Percentiles rank a stretch among this genome's conserved stretches.
phyloP scores from a whole-genome alignment of 2,797 vertebrate species.

The Cyprinella venusta region DNA sequence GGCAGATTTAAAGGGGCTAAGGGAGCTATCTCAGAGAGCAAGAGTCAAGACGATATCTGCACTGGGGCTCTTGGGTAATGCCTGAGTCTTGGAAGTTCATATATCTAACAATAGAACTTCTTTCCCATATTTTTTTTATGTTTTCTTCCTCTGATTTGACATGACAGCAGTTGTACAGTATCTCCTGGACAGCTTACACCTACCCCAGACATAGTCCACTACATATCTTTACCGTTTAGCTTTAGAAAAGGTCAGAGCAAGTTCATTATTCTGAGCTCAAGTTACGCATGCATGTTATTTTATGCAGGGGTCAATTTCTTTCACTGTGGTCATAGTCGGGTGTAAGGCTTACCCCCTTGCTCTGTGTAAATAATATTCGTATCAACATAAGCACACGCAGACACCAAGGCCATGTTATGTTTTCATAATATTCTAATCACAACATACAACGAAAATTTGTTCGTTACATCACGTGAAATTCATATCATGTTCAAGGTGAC shows the following conservation, averaged over 20 bases:
- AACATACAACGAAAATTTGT: slow-evolving; percentile 39
- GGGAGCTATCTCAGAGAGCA: slow-evolving; percentile 18
- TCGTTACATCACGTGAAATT: slow-evolving; percentile 20
- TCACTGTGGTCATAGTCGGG: slow-evolving; percentile 13
- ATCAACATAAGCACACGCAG: slow-evolving; percentile 32
- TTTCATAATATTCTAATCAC: slow-evolving; percentile 41
- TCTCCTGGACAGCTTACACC: slow-evolving; percentile 7
- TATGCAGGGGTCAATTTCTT: slow-evolving; percentile 73
- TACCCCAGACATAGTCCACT: slow-evolving; percentile 26
- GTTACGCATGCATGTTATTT: slow-evolving; percentile 72
- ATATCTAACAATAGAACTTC: slow-evolving; percentile 28
- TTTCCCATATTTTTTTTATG: not conserved
- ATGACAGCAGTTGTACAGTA: not conserved
- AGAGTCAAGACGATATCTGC: slow-evolving; percentile 30
- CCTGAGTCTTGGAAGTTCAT: slow-evolving; percentile 13
- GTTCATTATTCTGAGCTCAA: slow-evolving; percentile 76
- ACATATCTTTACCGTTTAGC: slow-evolving; percentile 11
- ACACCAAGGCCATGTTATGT: slow-evolving; percentile 28
- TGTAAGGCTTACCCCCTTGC: slow-evolving; percentile 6
- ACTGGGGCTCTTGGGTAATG: slow-evolving; percentile 31
- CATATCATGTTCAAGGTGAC: slow-evolving; percentile 13
- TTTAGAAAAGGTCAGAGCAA: slow-evolving; percentile 57
- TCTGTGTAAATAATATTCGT: slow-evolving; percentile 36
- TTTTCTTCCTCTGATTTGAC: not conserved
- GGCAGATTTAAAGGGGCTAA: slow-evolving; percentile 42